Evolutionary conservation across 1,140 invertebrate genomes (phyloP).

Genomic region (Parasteatoda tepidariorum): DNA sequence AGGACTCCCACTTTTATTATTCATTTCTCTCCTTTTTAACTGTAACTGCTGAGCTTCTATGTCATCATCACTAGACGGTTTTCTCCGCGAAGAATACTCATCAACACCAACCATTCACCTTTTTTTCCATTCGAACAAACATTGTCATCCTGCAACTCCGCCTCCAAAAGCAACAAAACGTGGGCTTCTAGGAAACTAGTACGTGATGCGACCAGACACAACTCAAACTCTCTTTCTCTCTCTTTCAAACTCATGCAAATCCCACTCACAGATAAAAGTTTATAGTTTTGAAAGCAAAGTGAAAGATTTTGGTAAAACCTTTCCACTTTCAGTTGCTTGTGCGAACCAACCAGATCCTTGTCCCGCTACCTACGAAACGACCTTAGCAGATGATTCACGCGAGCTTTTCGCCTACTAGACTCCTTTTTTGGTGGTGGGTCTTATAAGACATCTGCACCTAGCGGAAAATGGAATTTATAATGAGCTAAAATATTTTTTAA

Average conservation of each 20-base stretch:
- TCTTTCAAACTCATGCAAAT: not conserved
- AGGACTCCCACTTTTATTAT: not conserved
- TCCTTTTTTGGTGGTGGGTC: not conserved
- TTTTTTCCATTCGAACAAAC: not conserved
- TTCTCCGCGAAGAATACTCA: not conserved
- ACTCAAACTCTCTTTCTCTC: not conserved
- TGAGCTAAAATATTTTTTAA: no score
- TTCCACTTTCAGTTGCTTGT: not conserved
- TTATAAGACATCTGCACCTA: not conserved
- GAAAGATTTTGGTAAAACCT: not conserved
- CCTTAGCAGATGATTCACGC: conserved; percentile 41
- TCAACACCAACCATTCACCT: not conserved
- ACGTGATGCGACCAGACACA: not conserved
- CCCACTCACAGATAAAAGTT: not conserved
- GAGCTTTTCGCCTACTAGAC: conserved; percentile 17
- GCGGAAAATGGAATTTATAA: not conserved
- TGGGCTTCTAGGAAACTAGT: not conserved
- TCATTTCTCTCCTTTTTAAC: not conserved
- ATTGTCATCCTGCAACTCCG: not conserved
- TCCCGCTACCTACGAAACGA: conserved; percentile 36
- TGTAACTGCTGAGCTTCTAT: not conserved
- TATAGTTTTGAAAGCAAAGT: not conserved
- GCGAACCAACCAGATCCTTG: conserved; percentile 13
- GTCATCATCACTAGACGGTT: not conserved
- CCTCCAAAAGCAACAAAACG: not conserved